Conservation (phyloP, 2,888 invertebrate genomes). For the Malthinus flaveolus region DNA sequence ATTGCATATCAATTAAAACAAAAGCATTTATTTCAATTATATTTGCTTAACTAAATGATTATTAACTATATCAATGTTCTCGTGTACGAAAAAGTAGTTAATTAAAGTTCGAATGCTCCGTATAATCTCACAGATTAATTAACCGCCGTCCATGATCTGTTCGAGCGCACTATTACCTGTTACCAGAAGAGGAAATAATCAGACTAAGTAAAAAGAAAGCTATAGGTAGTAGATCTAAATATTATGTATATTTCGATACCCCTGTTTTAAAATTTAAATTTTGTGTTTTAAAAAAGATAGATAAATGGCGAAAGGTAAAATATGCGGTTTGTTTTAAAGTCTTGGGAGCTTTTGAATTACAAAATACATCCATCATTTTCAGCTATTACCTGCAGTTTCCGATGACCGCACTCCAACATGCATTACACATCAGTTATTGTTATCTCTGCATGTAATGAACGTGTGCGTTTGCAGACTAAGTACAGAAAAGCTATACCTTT, state of each 20-base stretch:
- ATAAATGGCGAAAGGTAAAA: conserved; percentile 22
- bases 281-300: conserved; percentile 21
- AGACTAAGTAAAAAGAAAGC: background rate
- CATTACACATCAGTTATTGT: conserved; percentile 32
- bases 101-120: too few relatives aligned
- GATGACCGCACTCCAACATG: conserved; percentile 43
- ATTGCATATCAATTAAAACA: too few relatives aligned
- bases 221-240: background rate
- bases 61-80: too few relatives aligned
- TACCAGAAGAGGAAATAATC: background rate
- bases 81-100: too few relatives aligned
- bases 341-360: conserved; percentile 22
- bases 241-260: background rate
- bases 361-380: conserved; percentile 43
- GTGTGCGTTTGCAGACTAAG: conserved; percentile 6
- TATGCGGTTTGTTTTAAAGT: conserved; percentile 19
- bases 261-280: conserved; percentile 22
- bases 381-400: conserved; percentile 45
- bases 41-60: too few relatives aligned
- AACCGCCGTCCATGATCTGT: too few relatives aligned
- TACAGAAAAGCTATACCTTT: conserved; percentile 11
- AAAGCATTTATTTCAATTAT: too few relatives aligned
- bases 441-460: conserved; percentile 19
- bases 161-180: background rate
- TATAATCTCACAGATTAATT: too few relatives aligned